These are phyloP conservation scores for Zingel zingel DNA, from an alignment of 2,113 vertebrate species.

Conservation along the genomic window DNA sequence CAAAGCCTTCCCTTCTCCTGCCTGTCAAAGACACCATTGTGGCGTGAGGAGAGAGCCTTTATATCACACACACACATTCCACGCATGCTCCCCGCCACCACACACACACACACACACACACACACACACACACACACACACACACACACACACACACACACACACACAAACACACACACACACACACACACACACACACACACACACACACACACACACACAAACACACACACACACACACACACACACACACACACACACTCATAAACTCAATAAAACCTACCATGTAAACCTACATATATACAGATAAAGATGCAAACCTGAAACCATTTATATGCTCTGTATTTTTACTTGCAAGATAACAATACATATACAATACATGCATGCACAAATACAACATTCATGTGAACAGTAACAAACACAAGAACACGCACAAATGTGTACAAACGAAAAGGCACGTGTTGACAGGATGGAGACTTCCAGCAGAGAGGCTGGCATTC, in stretches of 20 bases:
- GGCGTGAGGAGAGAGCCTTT: constrained; percentile 89
- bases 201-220: constrained; percentile 87
- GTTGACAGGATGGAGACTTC: constrained; percentile 60
- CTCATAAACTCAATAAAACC: constrained; percentile 69
- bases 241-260: not conserved
- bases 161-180: not conserved
- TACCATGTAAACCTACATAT: constrained; percentile 73
- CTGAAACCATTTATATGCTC: not conserved
- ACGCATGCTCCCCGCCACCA: constrained; percentile 83
- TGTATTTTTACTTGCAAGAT: not conserved
- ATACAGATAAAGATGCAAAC: constrained; percentile 15
- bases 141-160: too few relatives aligned
- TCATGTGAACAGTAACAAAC: not conserved
- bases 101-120: constrained; percentile 81
- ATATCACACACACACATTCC: constrained; percentile 95
- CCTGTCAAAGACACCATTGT: constrained; percentile 97
- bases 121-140: constrained; percentile 21
- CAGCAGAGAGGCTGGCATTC: constrained; percentile 56
- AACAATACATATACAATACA: not conserved
- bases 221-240: constrained; percentile 35
- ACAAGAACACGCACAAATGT: not conserved
- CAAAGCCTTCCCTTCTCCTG: constrained; percentile 95
- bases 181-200: constrained; percentile 74
- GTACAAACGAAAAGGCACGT: constrained; percentile 46
- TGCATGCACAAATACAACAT: not conserved